phyloP scores from a whole-genome alignment of 2,888 invertebrate species.

The Lasioglossum villosulum region DNA sequence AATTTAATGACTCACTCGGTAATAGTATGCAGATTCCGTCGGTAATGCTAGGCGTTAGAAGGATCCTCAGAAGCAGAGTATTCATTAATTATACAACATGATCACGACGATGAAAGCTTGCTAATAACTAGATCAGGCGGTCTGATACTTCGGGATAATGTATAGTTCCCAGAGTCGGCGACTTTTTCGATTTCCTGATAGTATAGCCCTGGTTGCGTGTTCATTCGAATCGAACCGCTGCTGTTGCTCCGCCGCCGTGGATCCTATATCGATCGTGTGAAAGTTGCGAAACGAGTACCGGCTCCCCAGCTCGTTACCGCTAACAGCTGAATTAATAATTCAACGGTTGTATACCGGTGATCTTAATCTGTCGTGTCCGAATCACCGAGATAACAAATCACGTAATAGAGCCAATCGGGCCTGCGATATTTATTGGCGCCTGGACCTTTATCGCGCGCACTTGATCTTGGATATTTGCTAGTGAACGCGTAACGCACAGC shows the following conservation, averaged over 20 bases:
- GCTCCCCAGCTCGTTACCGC: conserved; percentile 25
- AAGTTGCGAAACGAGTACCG: background rate
- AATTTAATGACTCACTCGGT: background rate
- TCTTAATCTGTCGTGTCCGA: conserved; percentile 26
- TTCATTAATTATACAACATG: conserved; percentile 9
- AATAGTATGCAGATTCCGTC: background rate
- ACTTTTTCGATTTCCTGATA: conserved; percentile 18
- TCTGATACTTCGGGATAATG: background rate
- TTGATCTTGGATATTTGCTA: background rate
- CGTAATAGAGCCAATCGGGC: conserved; percentile 12
- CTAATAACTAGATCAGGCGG: conserved; percentile 11
- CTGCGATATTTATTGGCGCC: conserved; percentile 1
- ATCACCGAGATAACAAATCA: conserved; percentile 28
- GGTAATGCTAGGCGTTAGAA: background rate
- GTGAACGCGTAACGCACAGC: background rate
- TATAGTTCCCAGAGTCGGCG: conserved; percentile 3
- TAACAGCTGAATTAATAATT: conserved; percentile 41
- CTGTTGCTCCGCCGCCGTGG: background rate
- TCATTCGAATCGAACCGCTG: conserved; percentile 13
- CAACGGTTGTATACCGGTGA: conserved; percentile 18
- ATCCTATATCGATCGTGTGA: background rate
- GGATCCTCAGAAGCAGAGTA: background rate
- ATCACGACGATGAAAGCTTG: conserved; percentile 6
- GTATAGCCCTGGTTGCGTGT: conserved; percentile 22
- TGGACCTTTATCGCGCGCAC: background rate